A percentile compares a stretch with the other conserved stretches of the same genome.
phyloP scores from a whole-genome alignment of 2,113 vertebrate species.

The Clarias batrachus region DNA sequence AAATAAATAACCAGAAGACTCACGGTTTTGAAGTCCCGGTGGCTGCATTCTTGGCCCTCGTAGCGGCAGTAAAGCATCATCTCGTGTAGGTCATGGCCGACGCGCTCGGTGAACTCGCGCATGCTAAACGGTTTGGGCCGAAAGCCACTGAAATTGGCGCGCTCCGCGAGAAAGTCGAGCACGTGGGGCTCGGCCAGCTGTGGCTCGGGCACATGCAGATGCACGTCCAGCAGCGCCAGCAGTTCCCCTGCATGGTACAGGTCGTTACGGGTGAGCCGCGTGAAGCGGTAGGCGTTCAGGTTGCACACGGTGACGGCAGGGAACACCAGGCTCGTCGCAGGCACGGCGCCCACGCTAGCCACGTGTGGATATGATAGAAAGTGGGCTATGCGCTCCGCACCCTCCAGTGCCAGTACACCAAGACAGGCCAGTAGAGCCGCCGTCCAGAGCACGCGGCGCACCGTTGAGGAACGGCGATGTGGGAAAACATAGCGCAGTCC shows the following conservation, averaged over 20 bases:
- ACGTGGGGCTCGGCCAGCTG: constrained; percentile 89
- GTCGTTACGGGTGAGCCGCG: constrained; percentile 90
- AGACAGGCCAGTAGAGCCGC: constrained; percentile 85
- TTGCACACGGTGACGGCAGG: constrained; percentile 95
- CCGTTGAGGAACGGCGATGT: constrained; percentile 77
- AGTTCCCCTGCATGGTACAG: constrained; percentile 96
- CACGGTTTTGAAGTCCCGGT: constrained; percentile 93
- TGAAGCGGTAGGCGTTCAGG: constrained; percentile 92
- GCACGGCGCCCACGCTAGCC: constrained; percentile 91
- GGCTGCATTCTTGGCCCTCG: constrained; percentile 89
- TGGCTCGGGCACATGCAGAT: constrained; percentile 86
- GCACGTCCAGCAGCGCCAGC: constrained; percentile 89
- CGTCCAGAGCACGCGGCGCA: constrained; percentile 89
- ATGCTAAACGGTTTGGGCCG: constrained; percentile 93
- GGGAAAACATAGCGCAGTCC: constrained; percentile 92
- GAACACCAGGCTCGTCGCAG: constrained; percentile 89
- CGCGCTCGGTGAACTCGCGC: constrained; percentile 92
- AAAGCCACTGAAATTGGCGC: constrained; percentile 91
- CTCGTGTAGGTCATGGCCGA: constrained; percentile 93
- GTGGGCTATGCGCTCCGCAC: constrained; percentile 87
- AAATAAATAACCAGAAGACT: constrained; percentile 67
- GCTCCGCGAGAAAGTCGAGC: constrained; percentile 82
- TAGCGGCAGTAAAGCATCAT: constrained; percentile 99
- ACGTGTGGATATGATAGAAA: constrained; percentile 96
- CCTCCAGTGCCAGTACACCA: constrained; percentile 88